Evolutionary conservation across 2,113 vertebrate species (phyloP), one percentile per base, ranked within the genome.

Genomic region (Rhombomys opimus): DNA sequence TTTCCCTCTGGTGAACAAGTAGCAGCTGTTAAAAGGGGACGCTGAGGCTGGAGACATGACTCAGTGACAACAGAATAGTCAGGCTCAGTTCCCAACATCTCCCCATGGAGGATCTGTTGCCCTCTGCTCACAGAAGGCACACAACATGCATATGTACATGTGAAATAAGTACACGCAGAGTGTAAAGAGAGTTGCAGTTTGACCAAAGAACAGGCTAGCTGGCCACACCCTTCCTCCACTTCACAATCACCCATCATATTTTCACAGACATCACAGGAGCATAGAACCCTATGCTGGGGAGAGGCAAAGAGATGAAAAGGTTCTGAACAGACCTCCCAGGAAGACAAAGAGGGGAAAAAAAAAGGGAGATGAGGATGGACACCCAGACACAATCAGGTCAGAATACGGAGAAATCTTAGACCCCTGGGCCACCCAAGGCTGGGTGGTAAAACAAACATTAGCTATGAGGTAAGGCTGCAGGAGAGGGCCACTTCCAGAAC

Each of bases 141-240:
- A 25, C 2, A 59, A 12, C 59, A 20, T 41, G 22, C 23, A 61
- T 23, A 8, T 54, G n/a, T 38, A 38, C 57, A 41, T 61, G 57
- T 73, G 22, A 82, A 82, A 61, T 61, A 13, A 61, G 20, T 38
- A 15, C 35, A 61, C 13, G 22, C n/a, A 61, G 30, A 38, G 22
- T 57, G 17, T 22, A 70, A 38, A 88, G 46, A 85, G n/a, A 30
- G 14, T 17, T 77, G 54, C 27, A 57, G 81, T 94, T 89, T 65
- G 27, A 86, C 73, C 17, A 46, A 54, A 92, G 38, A 89, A 88
- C 10, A 6, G 52, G 96, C 82, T 89, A 78, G 41, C 67, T 90
- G 52, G 32, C 89, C 89, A 46, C 25, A 35, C n/a, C 50, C n/a
- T 12, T n/a, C 9, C 27, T 72, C n/a, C 10, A 15, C 91, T 93